These are phyloP conservation scores for Corythornis vintsioides DNA, from an alignment of 2,113 vertebrate species.

Conservation along the genomic window DNA sequence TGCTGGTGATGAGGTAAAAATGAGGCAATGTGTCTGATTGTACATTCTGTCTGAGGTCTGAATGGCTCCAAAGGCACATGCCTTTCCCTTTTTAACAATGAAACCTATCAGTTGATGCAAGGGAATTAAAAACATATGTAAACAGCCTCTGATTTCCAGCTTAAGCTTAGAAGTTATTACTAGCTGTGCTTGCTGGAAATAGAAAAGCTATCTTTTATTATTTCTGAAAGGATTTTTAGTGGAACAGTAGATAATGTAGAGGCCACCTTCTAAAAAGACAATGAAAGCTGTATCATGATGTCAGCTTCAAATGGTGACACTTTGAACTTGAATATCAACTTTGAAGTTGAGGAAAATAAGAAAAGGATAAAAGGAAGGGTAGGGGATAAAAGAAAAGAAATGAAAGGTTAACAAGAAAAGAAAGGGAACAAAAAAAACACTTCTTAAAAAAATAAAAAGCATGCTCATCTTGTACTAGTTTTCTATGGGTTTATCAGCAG, in stretches of 20 bases:
- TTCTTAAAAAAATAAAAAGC: not conserved
- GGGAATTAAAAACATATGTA: not conserved
- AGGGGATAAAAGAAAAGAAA: not conserved
- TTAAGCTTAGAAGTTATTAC: not conserved
- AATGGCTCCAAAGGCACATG: conserved; percentile 38
- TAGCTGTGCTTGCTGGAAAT: not conserved
- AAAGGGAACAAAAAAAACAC: not conserved
- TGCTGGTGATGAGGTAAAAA: conserved; percentile 44
- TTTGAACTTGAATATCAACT: not conserved
- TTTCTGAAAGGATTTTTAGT: not conserved
- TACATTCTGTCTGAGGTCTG: conserved; percentile 53
- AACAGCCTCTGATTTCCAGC: not conserved
- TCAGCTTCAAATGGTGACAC: not conserved
- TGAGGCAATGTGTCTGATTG: conserved; percentile 22
- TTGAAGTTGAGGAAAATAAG: not conserved
- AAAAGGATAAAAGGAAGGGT: not conserved
- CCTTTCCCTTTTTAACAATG: conserved; percentile 7
- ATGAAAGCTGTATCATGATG: not conserved
- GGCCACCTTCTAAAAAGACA: not conserved
- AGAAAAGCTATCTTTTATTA: not conserved
- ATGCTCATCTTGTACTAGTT: not conserved
- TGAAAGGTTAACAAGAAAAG: not conserved
- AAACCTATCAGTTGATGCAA: not conserved
- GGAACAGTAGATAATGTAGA: not conserved
- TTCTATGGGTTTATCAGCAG: not conserved